phyloP scores from a whole-genome alignment of 1,140 invertebrate genomes.

The Anoplophora glabripennis region DNA sequence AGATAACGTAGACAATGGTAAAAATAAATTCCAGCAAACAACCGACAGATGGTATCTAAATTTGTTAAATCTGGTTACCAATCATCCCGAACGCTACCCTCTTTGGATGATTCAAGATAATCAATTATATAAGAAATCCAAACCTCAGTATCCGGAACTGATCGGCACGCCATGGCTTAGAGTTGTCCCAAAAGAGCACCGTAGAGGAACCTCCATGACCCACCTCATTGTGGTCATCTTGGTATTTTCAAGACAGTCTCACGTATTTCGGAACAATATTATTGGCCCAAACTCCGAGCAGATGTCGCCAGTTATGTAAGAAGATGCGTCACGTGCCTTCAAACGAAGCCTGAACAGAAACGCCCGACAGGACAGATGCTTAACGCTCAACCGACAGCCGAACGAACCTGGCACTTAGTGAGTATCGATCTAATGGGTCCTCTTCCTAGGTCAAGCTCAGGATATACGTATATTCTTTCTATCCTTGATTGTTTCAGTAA shows the following conservation, averaged over 20 bases:
- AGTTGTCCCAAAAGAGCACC: conserved; percentile 1
- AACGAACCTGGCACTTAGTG: conserved; percentile 17
- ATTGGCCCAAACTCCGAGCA: conserved; percentile 18
- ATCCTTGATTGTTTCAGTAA: conserved; percentile 19
- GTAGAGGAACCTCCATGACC: conserved; percentile 5
- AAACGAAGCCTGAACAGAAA: conserved; percentile 16
- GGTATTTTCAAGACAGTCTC: conserved; percentile 29
- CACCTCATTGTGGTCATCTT: conserved; percentile 21
- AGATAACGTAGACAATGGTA: no score
- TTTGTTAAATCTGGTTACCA: not conserved
- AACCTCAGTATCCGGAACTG: not conserved
- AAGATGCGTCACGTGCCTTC: conserved; percentile 5
- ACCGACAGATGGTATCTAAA: not conserved
- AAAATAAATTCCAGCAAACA: not conserved
- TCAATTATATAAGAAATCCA: not conserved
- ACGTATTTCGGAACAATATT: conserved; percentile 11
- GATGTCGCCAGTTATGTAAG: conserved; percentile 15
- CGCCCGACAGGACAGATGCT: conserved; percentile 15
- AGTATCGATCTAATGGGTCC: conserved; percentile 14
- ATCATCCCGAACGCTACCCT: not conserved
- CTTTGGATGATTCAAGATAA: not conserved
- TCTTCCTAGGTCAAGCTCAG: conserved; percentile 1
- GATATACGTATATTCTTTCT: conserved; percentile 13
- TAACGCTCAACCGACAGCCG: not conserved
- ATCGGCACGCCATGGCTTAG: not conserved